These are phyloP conservation scores for Brassicogethes aeneus DNA, from an alignment of 2,888 invertebrate genomes.

Conservation along the genomic window DNA sequence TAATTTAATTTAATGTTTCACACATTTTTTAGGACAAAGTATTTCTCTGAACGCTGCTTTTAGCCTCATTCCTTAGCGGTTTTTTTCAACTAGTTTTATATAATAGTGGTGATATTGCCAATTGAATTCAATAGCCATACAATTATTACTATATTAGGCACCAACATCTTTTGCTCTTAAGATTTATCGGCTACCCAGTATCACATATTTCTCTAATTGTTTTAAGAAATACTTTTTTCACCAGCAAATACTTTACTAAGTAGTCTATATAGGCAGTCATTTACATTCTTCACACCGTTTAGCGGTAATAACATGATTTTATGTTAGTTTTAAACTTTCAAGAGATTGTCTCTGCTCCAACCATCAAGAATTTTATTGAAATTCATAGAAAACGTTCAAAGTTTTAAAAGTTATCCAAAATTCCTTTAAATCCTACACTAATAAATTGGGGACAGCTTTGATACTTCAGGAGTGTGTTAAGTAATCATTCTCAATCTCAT, in stretches of 20 bases:
- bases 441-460: too few relatives aligned
- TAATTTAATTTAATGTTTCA: conserved; percentile 4
- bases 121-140: neutral
- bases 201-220: neutral
- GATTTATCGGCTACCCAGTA: neutral
- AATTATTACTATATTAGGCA: neutral
- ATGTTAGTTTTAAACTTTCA: too few relatives aligned
- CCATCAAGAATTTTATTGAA: too few relatives aligned
- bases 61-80: conserved; percentile 1
- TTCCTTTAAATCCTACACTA: too few relatives aligned
- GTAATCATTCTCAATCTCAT: too few relatives aligned
- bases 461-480: too few relatives aligned
- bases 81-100: neutral
- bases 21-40: neutral
- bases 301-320: too few relatives aligned
- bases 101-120: neutral
- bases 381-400: too few relatives aligned
- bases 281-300: neutral
- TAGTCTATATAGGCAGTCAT: neutral
- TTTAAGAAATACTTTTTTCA: neutral
- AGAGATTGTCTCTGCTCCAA: too few relatives aligned
- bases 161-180: neutral
- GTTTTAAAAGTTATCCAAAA: too few relatives aligned
- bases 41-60: neutral
- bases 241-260: neutral